Percentiles rank a stretch among this genome's conserved stretches.
Evolutionary conservation across 2,797 vertebrate species (phyloP).

Genomic region (Eulemur rubriventer): DNA sequence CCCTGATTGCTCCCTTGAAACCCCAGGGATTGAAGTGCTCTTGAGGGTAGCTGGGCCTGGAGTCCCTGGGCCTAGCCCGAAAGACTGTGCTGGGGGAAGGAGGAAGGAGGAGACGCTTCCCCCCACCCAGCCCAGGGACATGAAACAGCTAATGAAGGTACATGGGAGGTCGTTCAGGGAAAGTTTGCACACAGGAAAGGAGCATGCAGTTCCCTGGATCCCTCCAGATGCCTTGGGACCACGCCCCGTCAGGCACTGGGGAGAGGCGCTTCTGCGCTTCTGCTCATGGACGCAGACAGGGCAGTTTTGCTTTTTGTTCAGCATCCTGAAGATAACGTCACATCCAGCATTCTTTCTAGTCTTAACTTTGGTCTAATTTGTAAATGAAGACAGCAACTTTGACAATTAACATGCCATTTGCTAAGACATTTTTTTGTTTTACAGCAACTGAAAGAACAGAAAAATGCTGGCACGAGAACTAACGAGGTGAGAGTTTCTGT

Average conservation of each 20-base stretch:
- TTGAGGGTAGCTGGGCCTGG: not conserved
- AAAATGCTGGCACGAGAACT: constrained; percentile 92
- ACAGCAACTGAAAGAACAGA: constrained; percentile 98
- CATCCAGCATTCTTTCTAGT: not conserved
- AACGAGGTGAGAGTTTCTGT: constrained; percentile 91
- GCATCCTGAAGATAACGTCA: not conserved
- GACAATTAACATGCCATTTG: not conserved
- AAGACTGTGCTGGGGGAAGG: not conserved
- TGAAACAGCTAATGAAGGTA: no score
- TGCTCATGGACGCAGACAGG: not conserved
- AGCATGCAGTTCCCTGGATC: rapidly evolving
- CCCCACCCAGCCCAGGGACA: not conserved
- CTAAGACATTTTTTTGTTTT: constrained; percentile 68
- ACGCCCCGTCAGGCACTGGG: rapidly evolving
- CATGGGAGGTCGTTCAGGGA: not conserved
- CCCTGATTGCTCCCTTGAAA: not conserved
- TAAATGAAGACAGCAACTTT: not conserved
- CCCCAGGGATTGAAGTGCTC: not conserved
- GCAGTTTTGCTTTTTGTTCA: not conserved
- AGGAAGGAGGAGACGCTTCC: not conserved
- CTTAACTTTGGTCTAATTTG: not conserved
- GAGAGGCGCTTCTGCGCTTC: not conserved
- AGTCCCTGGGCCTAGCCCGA: not conserved
- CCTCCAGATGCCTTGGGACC: rapidly evolving
- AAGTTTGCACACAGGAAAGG: not conserved